Percentiles rank a stretch among this genome's conserved stretches.
phyloP scores from a whole-genome alignment of 2,888 invertebrate genomes.

The Syrista parreyssii region DNA sequence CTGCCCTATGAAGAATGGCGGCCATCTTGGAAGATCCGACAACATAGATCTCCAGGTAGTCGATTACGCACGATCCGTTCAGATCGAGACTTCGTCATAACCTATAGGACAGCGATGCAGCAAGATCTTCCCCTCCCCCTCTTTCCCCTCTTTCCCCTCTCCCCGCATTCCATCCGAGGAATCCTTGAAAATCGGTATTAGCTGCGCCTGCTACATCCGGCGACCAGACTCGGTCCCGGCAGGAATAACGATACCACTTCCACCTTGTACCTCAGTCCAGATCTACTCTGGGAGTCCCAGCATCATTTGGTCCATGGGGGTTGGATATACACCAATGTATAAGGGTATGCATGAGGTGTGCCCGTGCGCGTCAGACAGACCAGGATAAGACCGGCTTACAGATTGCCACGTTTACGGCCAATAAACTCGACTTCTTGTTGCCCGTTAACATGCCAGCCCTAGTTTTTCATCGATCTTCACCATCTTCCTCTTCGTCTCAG shows the following conservation, averaged over 20 bases:
- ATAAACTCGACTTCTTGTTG: constrained; percentile 62
- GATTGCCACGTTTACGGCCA: constrained; percentile 61
- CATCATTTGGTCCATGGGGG: background rate
- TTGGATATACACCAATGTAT: background rate
- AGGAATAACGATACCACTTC: background rate
- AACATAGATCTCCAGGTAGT: background rate
- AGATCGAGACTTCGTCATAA: background rate
- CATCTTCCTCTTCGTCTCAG: constrained; percentile 27
- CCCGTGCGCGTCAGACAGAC: constrained; percentile 27
- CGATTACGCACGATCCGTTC: background rate
- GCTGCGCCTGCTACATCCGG: background rate
- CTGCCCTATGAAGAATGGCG: background rate
- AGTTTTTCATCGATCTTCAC: constrained; percentile 52
- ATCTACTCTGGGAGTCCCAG: background rate
- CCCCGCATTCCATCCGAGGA: background rate
- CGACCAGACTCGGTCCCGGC: background rate
- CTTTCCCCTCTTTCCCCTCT: background rate
- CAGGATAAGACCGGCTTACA: constrained; percentile 52
- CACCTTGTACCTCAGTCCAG: background rate
- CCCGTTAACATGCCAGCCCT: constrained; percentile 61
- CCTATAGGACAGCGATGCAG: background rate
- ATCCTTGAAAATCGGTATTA: background rate
- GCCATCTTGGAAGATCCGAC: background rate
- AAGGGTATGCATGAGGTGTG: background rate
- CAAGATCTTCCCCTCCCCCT: background rate